Percentiles rank a stretch among this genome's conserved stretches.
phyloP scores from a whole-genome alignment of 1,140 invertebrate genomes.

The Macrotrachela quadricornifera region DNA sequence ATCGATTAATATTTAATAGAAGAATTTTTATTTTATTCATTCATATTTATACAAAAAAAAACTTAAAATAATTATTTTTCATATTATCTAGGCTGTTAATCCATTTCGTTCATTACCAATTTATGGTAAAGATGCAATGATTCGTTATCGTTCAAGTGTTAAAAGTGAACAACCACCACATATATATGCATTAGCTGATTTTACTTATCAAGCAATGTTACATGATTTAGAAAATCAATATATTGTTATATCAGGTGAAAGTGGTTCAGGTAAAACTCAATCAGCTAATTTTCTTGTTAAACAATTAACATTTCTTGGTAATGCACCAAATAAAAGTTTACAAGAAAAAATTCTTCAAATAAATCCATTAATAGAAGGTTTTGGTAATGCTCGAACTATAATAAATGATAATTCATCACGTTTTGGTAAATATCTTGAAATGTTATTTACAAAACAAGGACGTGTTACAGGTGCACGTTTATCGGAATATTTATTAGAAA shows the following conservation, averaged over 20 bases:
- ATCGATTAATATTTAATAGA: too few species aligned
- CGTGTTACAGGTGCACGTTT: constrained; percentile 61
- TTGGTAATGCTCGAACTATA: constrained; percentile 53
- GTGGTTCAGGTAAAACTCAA: constrained; percentile 82
- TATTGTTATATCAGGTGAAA: constrained; percentile 89
- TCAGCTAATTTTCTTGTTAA: constrained; percentile 52
- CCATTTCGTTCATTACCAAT: constrained; percentile 54
- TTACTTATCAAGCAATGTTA: constrained; percentile 50
- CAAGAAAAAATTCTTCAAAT: constrained; percentile 9
- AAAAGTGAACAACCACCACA: constrained; percentile 62
- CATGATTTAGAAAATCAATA: constrained; percentile 56
- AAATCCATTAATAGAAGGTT: constrained; percentile 19
- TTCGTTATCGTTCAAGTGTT: constrained; percentile 39
- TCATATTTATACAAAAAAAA: too few species aligned
- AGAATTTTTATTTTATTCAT: too few species aligned
- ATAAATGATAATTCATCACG: constrained; percentile 45
- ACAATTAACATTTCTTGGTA: constrained; percentile 40
- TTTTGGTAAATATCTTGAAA: constrained; percentile 46
- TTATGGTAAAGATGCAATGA: constrained; percentile 45
- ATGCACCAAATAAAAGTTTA: constrained; percentile 54
- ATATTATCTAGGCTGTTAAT: constrained; percentile 49
- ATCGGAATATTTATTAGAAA: constrained; percentile 57
- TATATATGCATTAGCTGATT: constrained; percentile 59
- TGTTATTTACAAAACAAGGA: constrained; percentile 56
- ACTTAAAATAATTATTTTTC: too few species aligned